Evolutionary conservation across 2,113 vertebrate species (phyloP), one percentile per base, ranked within the genome.

Genomic region (Chaetops frenatus): DNA sequence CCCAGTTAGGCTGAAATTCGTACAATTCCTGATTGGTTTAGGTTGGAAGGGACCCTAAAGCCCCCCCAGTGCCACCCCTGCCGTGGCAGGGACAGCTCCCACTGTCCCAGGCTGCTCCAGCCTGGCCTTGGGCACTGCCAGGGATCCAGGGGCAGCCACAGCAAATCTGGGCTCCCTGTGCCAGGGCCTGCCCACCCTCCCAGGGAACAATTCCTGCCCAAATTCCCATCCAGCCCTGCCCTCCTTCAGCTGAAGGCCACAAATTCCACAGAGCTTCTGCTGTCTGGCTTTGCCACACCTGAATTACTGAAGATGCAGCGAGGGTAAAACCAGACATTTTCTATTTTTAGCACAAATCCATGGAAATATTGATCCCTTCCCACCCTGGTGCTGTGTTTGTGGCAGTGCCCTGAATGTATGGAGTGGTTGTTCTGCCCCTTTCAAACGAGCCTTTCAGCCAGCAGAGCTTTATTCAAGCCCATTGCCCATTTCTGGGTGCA

Each of bases 51-150:
- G 14, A 36, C 17, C 20, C 7, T 2, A 27, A 47, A 31, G 1
- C 1, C 7, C 25, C 21, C 5, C 16, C 4, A 1, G 0, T n/a
- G 0, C 11, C 9, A 24, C 11, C 21, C 36, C 61, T 1, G 16
- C 53, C 47, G 22, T 29, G 70, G 54, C 69, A 53, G 78, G 78
- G 78, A 67, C 78, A 17, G n/a, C 38, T 74, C 3, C 69, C 78
- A 10, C 45, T 45, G 29, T 12, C n/a, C 77, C 86, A 88, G 66
- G 13, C 20, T 27, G 58, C 50, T 62, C 85, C 67, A 88, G 1
- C 67, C 77, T 71, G 85, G 40, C 48, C 65, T n/a, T 14, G 85
- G 74, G 11, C 73, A 62, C 65, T 88, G 15, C 67, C 67, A 66
- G 77, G 76, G 67, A 51, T 73, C 36, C 72, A 86, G 86, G 60